Evolutionary conservation across 2,113 vertebrate genomes (phyloP).

Genomic region (Tragelaphus scriptus): DNA sequence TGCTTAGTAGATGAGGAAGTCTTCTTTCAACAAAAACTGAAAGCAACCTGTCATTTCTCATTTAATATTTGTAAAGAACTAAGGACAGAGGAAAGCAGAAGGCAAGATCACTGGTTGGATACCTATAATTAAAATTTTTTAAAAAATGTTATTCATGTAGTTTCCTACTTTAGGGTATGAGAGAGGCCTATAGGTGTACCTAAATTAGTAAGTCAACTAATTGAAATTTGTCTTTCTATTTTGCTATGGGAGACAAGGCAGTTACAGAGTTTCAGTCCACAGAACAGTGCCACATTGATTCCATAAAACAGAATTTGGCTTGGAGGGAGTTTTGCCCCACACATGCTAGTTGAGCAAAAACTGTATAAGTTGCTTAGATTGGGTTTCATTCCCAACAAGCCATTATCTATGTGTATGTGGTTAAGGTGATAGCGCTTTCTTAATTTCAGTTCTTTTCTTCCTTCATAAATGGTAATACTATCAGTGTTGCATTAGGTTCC

Average conservation of each 20-base stretch:
- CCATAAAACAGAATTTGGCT: not conserved
- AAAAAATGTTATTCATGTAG: not conserved
- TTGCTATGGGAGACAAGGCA: not conserved
- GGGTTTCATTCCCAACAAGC: not conserved
- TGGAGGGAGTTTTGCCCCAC: not conserved
- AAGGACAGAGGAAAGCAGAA: not conserved
- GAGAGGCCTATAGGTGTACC: not conserved
- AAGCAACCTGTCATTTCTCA: not conserved
- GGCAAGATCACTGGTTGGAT: not conserved
- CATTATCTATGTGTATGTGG: not conserved
- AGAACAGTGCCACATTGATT: not conserved
- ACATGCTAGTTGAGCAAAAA: not conserved
- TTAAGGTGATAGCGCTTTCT: not conserved
- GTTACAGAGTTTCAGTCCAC: not conserved
- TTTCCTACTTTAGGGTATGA: not conserved
- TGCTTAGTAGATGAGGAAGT: not conserved
- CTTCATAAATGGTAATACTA: not conserved
- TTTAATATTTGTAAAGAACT: not conserved
- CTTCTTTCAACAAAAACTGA: not conserved
- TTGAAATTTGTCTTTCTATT: conserved; percentile 18
- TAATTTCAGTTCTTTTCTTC: not conserved
- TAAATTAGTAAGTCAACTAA: not conserved
- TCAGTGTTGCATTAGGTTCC: not conserved
- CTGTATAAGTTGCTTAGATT: not conserved
- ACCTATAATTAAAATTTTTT: not conserved